Evolutionary conservation across 53 echinoderm and acorn worm species (phyloP), one percentile per base, ranked within the genome.

Genomic region (Stichopus horrens): DNA sequence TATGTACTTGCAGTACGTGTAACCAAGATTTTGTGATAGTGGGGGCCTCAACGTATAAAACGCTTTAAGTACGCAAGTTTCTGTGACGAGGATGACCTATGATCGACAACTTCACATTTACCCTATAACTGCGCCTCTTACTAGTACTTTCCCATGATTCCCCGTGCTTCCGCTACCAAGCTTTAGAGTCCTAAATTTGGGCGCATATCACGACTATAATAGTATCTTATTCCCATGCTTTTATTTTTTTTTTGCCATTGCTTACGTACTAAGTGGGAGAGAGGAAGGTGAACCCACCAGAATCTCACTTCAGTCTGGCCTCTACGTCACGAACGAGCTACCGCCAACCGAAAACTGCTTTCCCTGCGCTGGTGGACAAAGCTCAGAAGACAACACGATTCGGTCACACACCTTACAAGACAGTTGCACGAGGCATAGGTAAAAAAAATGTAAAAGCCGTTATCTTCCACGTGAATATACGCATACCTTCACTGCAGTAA

Each of bases 301-400:
- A 88, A 53, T 91, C 88, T 55, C 78, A 58, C 22, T 95, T 91
- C 88, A 93, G 91, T 5, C 68, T 95, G 16, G 86, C 88, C 65
- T 93, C 95, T 23, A 93, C 95, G 6, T 95, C 95, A 5, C 76
- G 95, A 21, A 58, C 83, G 23, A 95, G 93, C 63, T 95, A 92
- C 86, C 77, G 81, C 8, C 91, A 93, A 86, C 95, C 95, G 7
- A 82, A 89, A n/a, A 76, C 11, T 6, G 86, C 90, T 0, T 95
- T 93, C 73, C 95, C 93, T 54, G 75, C 87, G 10, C 86, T 95
- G n/a, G 86, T 81, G 20, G 93, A 95, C 76, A 23, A 80, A 6
- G 85, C 54, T 13, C 90, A 93, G 56, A 90, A 75, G 52, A 93
- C 91, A 4, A 93, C 95, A 8, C 91, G 95, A 7, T 95, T 95